Base-by-base conservation (phyloP, 2,113 vertebrate species). In the Salminus brasiliensis region DNA sequence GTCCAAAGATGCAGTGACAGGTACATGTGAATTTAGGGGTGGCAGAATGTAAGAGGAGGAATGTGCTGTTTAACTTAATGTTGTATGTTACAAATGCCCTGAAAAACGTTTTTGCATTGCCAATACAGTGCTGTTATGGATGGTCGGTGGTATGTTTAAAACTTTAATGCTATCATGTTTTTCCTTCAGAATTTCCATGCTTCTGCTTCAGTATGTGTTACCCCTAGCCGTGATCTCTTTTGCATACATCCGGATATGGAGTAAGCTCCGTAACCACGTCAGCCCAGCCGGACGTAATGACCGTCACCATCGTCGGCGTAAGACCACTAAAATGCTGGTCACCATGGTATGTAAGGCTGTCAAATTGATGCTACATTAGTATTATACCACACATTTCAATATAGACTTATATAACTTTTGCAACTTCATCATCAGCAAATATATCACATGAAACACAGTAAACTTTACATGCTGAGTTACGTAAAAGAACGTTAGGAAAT, bases 281-380 rank as follows among this genome's bases (percentile, higher is more conserved):
- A 93, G 90, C 47, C 91, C 92, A 0, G 93, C 90, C 4, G 92
- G 91, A 0, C 93, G 89, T 0, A 94, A 93, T 0, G 94, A 96
- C 78, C 94, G 94, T 23, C 94, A 95, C 18, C 95, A 93, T 32
- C 92, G 95, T 16, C 91, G 94, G 39, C 94, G 66, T 72, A 98
- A 97, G 86, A 98, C 95, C 73, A 98, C 96, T 45, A 96, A 97
- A 87, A 98, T 98, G 97, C 87, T 98, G 84, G 91, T 97, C 81
- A 95, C 92, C 0, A 94, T 98, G 81, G 96, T 98, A 55, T 25
- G 47, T 80, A 45, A 55, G 67, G 36, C 49, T 55, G 36, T 67
- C 7, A 41, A 49, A 7, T 53, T 21, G 23, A 25, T 41, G n/a
- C 18, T 23, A 16, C 30, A 23, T 45, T 74, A 25, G 12, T 18